Evolutionary conservation across 2,113 vertebrate species (phyloP), one percentile per base, ranked within the genome.

Genomic region (Channa argus): DNA sequence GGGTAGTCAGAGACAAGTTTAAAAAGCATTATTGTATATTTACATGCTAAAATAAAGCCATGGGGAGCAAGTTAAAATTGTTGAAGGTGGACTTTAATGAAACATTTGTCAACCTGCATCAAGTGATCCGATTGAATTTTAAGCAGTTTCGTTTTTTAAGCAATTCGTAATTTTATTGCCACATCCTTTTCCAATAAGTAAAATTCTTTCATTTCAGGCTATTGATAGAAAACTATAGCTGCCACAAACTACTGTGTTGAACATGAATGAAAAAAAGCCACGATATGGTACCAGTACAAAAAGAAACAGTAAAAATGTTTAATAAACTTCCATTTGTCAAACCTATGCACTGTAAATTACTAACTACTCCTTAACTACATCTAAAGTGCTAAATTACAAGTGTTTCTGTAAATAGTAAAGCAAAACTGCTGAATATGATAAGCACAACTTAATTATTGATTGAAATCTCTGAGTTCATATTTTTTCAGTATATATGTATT

Each of bases 321-420:
- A 13, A 9, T 43, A 43, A 5, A 38, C 10, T 36, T n/a, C 3
- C 3, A 9, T 34, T 54, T 51, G 15, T 70, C 10, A 63, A 51
- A 52, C 36, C 64, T 58, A 61, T 83, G 73, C 69, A 66, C 33
- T 51, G 33, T 82, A 86, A 51, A 33, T 39, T 9, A 36, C 3
- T 24, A 51, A 33, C 36, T 9, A 36, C 7, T 64, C 34, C 58
- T 2, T 71, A n/a, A 8, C 11, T 56, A 34, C 5, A 71, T 50
- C 45, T 33, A 62, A 79, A 85, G 64, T 56, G 49, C 60, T 73
- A 69, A 72, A 72, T 63, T 37, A 54, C 12, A 77, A 58, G n/a
- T 61, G 6, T 60, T 49, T 70, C 7, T 82, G 51, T 75, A 56
- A 72, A 56, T 52, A 0, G 2, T 43, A 11, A 41, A 13, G 11